These are phyloP conservation scores for Plectrocnemia conspersa DNA, from an alignment of 1,140 invertebrate genomes.

Conservation along the genomic window DNA sequence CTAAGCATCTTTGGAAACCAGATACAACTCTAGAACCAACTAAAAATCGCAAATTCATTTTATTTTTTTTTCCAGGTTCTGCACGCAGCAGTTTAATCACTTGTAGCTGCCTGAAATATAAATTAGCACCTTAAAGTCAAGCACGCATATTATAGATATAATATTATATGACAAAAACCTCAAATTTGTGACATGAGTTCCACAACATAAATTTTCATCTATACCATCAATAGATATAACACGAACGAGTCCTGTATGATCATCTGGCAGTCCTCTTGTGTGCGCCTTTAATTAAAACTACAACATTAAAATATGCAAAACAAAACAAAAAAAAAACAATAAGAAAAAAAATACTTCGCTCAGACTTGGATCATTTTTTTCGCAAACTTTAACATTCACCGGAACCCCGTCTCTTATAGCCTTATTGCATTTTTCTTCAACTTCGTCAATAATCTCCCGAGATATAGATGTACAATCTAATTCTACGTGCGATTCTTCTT, in stretches of 20 bases:
- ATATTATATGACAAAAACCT: conserved; percentile 38
- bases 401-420: conserved; percentile 58
- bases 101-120: conserved; percentile 63
- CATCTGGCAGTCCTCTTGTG: conserved; percentile 68
- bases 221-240: conserved; percentile 68
- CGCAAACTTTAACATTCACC: conserved; percentile 61
- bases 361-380: conserved; percentile 56
- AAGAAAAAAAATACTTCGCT: conserved; percentile 46
- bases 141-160: neutral
- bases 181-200: conserved; percentile 76
- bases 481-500: conserved; percentile 63
- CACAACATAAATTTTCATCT: conserved; percentile 80
- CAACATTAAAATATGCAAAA: neutral
- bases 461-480: conserved; percentile 52
- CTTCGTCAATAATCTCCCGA: conserved; percentile 47
- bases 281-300: conserved; percentile 43
- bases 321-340: conserved; percentile 21
- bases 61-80: conserved; percentile 71
- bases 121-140: conserved; percentile 11
- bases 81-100: conserved; percentile 65
- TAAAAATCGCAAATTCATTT: conserved; percentile 65
- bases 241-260: conserved; percentile 66
- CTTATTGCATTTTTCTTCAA: conserved; percentile 64
- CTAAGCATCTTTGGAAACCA: conserved; percentile 55
- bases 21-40: conserved; percentile 63